These are phyloP conservation scores for Callopanchax toddi DNA, from an alignment of 2,113 vertebrate species.

Conservation along the genomic window DNA sequence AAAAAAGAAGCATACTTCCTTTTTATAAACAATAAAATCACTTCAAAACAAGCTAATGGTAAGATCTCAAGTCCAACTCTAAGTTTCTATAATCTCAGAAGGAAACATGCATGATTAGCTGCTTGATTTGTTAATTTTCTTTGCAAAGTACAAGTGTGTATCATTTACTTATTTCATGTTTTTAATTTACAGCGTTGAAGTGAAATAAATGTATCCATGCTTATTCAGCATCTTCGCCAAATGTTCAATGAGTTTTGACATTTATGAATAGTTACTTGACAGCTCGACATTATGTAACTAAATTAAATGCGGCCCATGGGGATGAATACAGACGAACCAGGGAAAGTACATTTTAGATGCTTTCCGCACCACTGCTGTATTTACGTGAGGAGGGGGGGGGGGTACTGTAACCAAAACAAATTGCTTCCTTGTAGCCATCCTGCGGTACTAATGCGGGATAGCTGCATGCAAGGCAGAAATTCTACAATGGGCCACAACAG, in stretches of 20 bases:
- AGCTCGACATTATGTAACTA: constrained; percentile 48
- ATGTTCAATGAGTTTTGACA: constrained; percentile 34
- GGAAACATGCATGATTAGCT: neutral
- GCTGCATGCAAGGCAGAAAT: constrained; percentile 48
- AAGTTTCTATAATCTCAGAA: too few species aligned
- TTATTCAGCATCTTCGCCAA: constrained; percentile 37
- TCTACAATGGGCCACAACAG: constrained; percentile 51
- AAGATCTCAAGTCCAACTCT: too few species aligned
- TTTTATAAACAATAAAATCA: too few species aligned
- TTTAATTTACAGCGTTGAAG: constrained; percentile 25
- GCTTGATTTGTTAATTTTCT: neutral
- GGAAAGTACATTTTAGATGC: constrained; percentile 40
- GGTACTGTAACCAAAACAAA: constrained; percentile 65
- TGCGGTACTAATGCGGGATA: constrained; percentile 55
- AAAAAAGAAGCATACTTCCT: too few species aligned
- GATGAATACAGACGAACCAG: constrained; percentile 55
- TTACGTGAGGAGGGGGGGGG: constrained; percentile 12
- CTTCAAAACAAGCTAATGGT: too few species aligned
- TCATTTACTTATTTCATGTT: neutral
- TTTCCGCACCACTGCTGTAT: constrained; percentile 47
- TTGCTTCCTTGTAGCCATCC: constrained; percentile 64
- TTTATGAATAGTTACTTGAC: constrained; percentile 42
- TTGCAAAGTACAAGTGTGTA: neutral
- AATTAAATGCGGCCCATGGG: constrained; percentile 49
- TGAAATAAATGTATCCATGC: constrained; percentile 9